Evolutionary conservation across 1,140 invertebrate genomes (phyloP).

Genomic region (Atta cephalotes): DNA sequence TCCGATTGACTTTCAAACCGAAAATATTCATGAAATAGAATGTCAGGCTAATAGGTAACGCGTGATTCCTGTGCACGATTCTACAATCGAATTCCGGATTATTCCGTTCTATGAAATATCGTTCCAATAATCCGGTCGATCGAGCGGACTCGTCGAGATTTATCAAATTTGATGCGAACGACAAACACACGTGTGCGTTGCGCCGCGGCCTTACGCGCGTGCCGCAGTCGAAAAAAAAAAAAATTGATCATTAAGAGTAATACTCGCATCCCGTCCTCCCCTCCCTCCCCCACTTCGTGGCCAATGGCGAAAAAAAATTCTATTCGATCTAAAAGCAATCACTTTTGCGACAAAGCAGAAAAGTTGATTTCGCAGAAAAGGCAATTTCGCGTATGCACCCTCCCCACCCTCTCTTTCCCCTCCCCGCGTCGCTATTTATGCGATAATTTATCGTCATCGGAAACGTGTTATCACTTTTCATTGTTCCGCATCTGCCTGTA

Average conservation of each 20-base stretch:
- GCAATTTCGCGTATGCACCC: conserved; percentile 41
- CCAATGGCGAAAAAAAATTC: conserved; percentile 12
- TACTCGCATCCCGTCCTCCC: not conserved
- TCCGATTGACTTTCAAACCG: conserved; percentile 32
- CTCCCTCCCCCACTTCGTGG: not conserved
- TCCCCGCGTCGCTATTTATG: conserved; percentile 47
- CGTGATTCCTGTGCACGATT: conserved; percentile 23
- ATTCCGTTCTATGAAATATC: conserved; percentile 42
- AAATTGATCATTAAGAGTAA: conserved; percentile 60
- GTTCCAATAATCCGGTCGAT: conserved; percentile 53
- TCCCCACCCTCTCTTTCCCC: not conserved
- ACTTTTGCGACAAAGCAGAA: conserved; percentile 60
- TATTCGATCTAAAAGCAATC: conserved; percentile 59
- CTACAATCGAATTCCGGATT: conserved; percentile 44
- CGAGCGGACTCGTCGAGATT: conserved; percentile 50
- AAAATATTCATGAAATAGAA: conserved; percentile 28
- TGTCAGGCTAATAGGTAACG: conserved; percentile 15
- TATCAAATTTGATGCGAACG: conserved; percentile 45
- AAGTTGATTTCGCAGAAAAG: conserved; percentile 58
- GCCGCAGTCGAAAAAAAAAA: conserved; percentile 12
- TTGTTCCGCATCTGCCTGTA: conserved; percentile 50
- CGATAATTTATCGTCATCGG: conserved; percentile 62
- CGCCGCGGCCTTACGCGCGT: not conserved
- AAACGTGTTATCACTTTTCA: conserved; percentile 62
- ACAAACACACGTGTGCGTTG: conserved; percentile 16